Conservation (phyloP, 2,888 invertebrate species). For the Panopea generosa region DNA sequence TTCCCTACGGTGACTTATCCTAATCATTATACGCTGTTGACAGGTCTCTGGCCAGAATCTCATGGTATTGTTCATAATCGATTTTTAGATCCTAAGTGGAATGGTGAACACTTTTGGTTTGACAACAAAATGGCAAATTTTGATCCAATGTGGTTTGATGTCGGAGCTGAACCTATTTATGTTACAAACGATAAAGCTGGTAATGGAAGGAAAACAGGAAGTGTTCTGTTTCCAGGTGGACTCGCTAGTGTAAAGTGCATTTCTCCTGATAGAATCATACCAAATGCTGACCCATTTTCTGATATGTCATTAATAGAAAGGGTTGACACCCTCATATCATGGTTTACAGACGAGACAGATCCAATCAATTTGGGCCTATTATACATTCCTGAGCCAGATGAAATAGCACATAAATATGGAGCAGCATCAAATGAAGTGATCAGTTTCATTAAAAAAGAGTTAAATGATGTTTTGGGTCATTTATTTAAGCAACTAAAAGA, state of each 20-base stretch:
- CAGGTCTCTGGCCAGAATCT: slow-evolving; percentile 87
- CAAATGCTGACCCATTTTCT: slow-evolving; percentile 81
- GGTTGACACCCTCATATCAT: slow-evolving; percentile 72
- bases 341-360: slow-evolving; percentile 80
- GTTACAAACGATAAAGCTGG: slow-evolving; percentile 87
- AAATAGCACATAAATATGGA: slow-evolving; percentile 87
- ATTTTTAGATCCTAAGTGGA: slow-evolving; percentile 87
- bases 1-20: slow-evolving; percentile 89
- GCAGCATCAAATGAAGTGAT: slow-evolving; percentile 78
- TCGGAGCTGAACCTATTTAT: slow-evolving; percentile 83
- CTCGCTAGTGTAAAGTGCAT: slow-evolving; percentile 86
- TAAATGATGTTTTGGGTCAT: slow-evolving; percentile 85
- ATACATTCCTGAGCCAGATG: slow-evolving; percentile 91
- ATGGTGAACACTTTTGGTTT: slow-evolving; percentile 61
- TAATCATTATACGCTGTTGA: slow-evolving; percentile 90
- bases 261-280: slow-evolving; percentile 61
- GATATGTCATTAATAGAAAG: slow-evolving; percentile 73
- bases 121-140: slow-evolving; percentile 70
- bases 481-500: slow-evolving; percentile 86
- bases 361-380: slow-evolving; percentile 90
- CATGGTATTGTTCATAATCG: slow-evolving; percentile 90
- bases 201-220: slow-evolving; percentile 87
- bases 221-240: slow-evolving; percentile 90
- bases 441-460: slow-evolving; percentile 86
- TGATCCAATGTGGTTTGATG: slow-evolving; percentile 85